Conservation (phyloP, 2,888 invertebrate genomes). For the Folsomia candida region DNA sequence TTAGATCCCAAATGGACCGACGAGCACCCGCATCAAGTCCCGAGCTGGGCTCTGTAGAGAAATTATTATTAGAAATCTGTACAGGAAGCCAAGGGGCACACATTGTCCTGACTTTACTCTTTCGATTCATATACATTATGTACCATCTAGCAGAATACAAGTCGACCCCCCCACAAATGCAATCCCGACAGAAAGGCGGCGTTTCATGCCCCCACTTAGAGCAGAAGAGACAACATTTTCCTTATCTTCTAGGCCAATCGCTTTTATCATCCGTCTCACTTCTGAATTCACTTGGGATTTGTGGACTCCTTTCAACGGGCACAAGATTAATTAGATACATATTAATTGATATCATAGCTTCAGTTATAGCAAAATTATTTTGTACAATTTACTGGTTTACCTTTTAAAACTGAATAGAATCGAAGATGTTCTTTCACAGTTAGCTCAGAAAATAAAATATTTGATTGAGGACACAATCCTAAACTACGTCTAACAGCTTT, state of each 20-base stretch:
- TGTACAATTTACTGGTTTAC: not conserved
- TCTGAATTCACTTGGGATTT: constrained; percentile 59
- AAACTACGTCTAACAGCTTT: constrained; percentile 61
- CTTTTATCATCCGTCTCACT: constrained; percentile 61
- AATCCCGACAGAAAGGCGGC: constrained; percentile 81
- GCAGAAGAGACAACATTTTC: constrained; percentile 61
- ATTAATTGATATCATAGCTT: no score
- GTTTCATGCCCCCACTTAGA: constrained; percentile 89
- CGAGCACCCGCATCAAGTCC: constrained; percentile 56
- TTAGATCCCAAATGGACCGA: constrained; percentile 53
- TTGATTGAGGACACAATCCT: constrained; percentile 69
- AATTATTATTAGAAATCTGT: no score
- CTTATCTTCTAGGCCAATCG: constrained; percentile 67
- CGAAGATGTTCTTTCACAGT: constrained; percentile 76
- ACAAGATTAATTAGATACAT: no score
- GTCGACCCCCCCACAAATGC: constrained; percentile 69
- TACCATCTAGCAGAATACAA: constrained; percentile 9
- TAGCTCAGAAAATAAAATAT: constrained; percentile 76
- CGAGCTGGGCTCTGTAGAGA: not conserved
- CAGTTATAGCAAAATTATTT: no score
- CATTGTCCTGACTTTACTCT: no score
- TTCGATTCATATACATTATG: constrained; percentile 38
- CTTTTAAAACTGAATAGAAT: constrained; percentile 62
- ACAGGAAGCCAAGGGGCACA: no score
- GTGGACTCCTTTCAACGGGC: no score